Evolutionary conservation across 1,140 invertebrate genomes (phyloP), one percentile per base, ranked within the genome.

Genomic region (Branchinecta lynchi): DNA sequence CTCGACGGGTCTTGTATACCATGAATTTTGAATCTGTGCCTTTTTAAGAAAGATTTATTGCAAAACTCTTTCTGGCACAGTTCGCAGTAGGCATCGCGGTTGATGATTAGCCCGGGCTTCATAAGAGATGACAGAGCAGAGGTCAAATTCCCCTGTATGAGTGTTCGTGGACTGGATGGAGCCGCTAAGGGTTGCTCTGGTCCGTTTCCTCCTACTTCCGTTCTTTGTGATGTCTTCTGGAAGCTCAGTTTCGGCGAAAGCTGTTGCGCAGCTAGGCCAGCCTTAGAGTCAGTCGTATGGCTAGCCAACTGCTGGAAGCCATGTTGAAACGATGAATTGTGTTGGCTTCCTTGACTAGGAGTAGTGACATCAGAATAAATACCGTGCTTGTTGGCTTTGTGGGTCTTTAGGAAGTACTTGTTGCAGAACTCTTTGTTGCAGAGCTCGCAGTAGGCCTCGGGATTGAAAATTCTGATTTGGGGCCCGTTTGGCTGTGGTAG

Each of bases 381-480:
- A 9, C 91, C 91, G 76, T 96, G 92, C 75, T 94, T 95, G 77
- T 96, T 96, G 3, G 92, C 92, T 77, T 92, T 93, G 81, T 96
- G 92, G 43, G 95, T 98, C 80, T 98, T 97, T 6, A 99, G 82
- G 78, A 99, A 99, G 80, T 99, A 99, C 79, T 99, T 99, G 82
- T 99, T 99, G 82, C 96, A 98, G 77, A 97, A 95, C 79, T 98
- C 95, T 79, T 99, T 99, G 80, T 98, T 96, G 81, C 96, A 99
- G 60, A 93, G 82, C 74, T 93, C 90, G 76, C 83, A 86, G 77
- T 95, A 98, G 7, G 95, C 93, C 80, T 96, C 94, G 32, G 86
- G 89, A 78, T 98, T 96, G 76, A 96, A 95, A 73, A 96, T 94
- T 72, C 89, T 80, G 51, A 89, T 79, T 9, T 86, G 87, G 12